Percentiles rank a stretch among this genome's conserved stretches.
Evolutionary conservation across 2,888 invertebrate genomes (phyloP).

Genomic region (Agrotis segetum): DNA sequence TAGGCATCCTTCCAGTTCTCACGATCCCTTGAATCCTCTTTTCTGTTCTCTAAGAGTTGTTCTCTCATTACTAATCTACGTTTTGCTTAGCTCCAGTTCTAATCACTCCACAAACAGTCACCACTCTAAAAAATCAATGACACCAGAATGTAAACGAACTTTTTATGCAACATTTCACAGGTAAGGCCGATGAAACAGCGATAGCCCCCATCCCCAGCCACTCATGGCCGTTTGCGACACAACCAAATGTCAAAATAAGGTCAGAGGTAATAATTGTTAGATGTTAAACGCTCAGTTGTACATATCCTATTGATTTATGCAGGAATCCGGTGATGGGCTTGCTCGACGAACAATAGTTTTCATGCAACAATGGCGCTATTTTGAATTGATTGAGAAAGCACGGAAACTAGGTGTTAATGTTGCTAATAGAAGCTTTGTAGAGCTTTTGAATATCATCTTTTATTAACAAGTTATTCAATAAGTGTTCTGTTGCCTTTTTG

Average conservation of each 20-base stretch:
- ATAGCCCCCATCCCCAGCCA: constrained; percentile 76
- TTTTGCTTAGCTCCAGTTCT: not conserved
- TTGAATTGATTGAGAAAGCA: constrained; percentile 52
- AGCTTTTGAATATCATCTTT: not conserved
- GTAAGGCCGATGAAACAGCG: constrained; percentile 66
- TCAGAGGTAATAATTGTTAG: constrained; percentile 88
- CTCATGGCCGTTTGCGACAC: constrained; percentile 87
- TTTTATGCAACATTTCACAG: constrained; percentile 62
- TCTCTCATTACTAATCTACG: no score
- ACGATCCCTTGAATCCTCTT: no score
- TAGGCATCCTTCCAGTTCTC: no score
- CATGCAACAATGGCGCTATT: constrained; percentile 48
- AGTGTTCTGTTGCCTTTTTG: not conserved
- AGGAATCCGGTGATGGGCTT: constrained; percentile 80
- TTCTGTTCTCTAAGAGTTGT: no score
- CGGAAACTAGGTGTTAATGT: constrained; percentile 38
- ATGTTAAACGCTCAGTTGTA: constrained; percentile 67
- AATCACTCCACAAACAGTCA: not conserved
- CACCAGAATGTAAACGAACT: constrained; percentile 19
- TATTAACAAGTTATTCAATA: not conserved
- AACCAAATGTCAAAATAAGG: constrained; percentile 90
- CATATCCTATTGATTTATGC: constrained; percentile 81
- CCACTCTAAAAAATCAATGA: constrained; percentile 4
- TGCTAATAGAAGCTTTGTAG: constrained; percentile 5
- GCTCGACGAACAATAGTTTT: constrained; percentile 67